Conservation (phyloP, 2,797 vertebrate species). For the Sphenopsis melanotis region DNA sequence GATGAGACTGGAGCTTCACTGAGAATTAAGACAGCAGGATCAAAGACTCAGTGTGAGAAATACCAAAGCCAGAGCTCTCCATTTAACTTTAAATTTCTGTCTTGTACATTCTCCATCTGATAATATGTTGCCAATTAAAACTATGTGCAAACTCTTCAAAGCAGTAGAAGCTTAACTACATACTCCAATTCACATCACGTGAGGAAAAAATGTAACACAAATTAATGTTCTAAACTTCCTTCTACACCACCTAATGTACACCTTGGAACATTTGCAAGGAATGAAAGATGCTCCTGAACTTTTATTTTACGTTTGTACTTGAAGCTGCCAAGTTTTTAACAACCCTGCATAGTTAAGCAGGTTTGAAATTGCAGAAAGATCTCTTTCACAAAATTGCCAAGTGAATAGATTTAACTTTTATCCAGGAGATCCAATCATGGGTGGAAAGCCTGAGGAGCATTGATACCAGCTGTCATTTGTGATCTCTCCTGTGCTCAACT, state of each 20-base stretch:
- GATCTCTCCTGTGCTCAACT: not conserved
- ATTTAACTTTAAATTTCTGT: not conserved
- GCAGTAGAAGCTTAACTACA: not conserved
- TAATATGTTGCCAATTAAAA: not conserved
- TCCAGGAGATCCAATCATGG: not conserved
- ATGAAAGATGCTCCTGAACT: not conserved
- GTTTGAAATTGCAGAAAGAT: not conserved
- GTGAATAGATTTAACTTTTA: not conserved
- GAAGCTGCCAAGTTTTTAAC: not conserved
- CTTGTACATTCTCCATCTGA: not conserved
- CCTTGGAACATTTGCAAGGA: not conserved
- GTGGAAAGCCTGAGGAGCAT: not conserved
- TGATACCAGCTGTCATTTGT: not conserved
- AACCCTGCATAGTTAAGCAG: not conserved
- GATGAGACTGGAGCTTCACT: not conserved
- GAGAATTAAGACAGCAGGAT: not conserved
- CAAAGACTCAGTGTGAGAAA: not conserved
- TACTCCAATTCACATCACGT: not conserved
- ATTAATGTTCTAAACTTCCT: not conserved
- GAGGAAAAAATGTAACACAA: not conserved
- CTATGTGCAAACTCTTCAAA: not conserved
- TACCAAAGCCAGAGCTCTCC: not conserved
- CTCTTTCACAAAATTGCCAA: not conserved
- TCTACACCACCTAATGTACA: not conserved
- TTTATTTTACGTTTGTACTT: not conserved